Evolutionary conservation across 2,888 invertebrate genomes (phyloP).

Genomic region (Abscondita cerata): DNA sequence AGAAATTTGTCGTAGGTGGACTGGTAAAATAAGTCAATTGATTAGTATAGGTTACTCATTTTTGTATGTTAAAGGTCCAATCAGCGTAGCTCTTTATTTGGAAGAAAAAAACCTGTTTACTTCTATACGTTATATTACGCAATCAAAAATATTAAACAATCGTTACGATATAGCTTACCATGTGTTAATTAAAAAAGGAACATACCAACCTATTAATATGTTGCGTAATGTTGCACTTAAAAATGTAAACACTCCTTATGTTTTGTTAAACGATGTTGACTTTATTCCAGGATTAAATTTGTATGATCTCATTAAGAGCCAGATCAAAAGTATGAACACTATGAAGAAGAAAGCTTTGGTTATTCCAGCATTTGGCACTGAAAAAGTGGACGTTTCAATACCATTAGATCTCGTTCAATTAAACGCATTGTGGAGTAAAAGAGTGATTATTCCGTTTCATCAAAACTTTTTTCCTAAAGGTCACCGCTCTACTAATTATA

Average conservation of each 20-base stretch:
- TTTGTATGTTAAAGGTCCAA: slow-evolving; percentile 66
- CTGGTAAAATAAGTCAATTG: slow-evolving; percentile 60
- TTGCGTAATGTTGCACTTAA: slow-evolving; percentile 85
- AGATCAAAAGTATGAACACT: slow-evolving; percentile 53
- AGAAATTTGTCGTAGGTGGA: slow-evolving; percentile 83
- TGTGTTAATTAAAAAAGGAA: slow-evolving; percentile 85
- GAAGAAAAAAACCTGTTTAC: slow-evolving; percentile 87
- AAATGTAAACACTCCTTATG: slow-evolving; percentile 80
- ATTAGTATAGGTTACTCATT: slow-evolving; percentile 3
- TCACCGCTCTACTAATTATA: slow-evolving; percentile 85
- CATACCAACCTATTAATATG: slow-evolving; percentile 89
- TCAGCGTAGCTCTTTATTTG: slow-evolving; percentile 86
- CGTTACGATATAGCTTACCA: slow-evolving; percentile 89
- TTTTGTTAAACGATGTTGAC: slow-evolving; percentile 89
- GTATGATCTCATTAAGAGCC: slow-evolving; percentile 73
- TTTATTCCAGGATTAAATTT: slow-evolving; percentile 85
- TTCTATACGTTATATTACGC: slow-evolving; percentile 51
- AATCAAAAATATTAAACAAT: slow-evolving; percentile 73
- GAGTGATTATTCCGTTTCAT: slow-evolving; percentile 83
- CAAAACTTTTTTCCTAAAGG: slow-evolving; percentile 88
- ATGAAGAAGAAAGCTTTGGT: slow-evolving; percentile 4
- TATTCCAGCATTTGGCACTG: slow-evolving; percentile 55
- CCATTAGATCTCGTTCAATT: slow-evolving; percentile 80
- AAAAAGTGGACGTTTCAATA: slow-evolving; percentile 76
- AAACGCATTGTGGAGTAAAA: slow-evolving; percentile 72